Conservation (phyloP, 2,113 vertebrate species). For the Amphilophus citrinellus region DNA sequence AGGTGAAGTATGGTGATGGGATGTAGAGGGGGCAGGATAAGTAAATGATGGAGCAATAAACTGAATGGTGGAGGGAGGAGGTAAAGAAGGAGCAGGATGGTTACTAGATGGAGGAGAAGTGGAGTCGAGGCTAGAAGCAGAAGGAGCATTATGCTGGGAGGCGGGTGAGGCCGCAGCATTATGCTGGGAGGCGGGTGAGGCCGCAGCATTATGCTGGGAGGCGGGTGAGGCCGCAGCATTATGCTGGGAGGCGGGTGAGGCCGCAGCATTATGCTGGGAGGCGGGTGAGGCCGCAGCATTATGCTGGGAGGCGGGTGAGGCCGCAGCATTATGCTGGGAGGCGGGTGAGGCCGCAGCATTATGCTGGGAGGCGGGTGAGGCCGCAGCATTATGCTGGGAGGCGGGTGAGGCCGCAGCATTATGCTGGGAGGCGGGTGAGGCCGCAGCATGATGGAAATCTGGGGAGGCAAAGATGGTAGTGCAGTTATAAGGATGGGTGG, state of each 20-base stretch:
- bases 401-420: conserved; percentile 33
- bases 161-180: conserved; percentile 49
- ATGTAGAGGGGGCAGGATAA: conserved; percentile 59
- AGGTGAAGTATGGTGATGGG: conserved; percentile 34
- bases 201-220: conserved; percentile 66
- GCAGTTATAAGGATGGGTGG: conserved; percentile 73
- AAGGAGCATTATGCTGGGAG: conserved; percentile 65
- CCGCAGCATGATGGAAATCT: conserved; percentile 51
- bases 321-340: neutral
- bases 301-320: conserved; percentile 67
- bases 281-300: conserved; percentile 52
- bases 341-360: conserved; percentile 33
- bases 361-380: conserved; percentile 11
- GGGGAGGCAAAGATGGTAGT: conserved; percentile 69
- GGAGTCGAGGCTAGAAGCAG: conserved; percentile 24
- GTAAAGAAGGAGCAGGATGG: neutral
- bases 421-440: conserved; percentile 25
- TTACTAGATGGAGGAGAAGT: conserved; percentile 50
- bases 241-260: conserved; percentile 61
- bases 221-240: conserved; percentile 53
- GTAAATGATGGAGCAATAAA: conserved; percentile 3
- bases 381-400: neutral
- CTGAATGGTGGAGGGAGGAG: neutral
- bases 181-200: neutral
- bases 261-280: conserved; percentile 66